Conservation (phyloP, 92 coral and sea anemone genomes). For the Porites divaricata region DNA sequence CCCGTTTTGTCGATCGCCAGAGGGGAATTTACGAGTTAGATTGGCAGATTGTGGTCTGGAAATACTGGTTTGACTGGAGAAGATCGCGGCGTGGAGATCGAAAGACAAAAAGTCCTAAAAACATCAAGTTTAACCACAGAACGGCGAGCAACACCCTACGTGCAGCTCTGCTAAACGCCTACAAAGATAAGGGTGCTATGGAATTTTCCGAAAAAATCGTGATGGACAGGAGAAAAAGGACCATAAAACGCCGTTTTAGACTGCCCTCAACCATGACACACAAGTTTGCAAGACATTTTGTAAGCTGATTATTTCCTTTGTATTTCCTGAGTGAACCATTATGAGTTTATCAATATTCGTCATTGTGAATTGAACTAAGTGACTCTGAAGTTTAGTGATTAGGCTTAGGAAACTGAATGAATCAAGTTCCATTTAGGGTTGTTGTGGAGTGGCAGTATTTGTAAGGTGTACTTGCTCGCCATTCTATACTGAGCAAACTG, state of each 20-base stretch:
- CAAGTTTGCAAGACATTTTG: not conserved
- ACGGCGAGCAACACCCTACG: constrained; percentile 22
- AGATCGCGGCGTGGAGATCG: not conserved
- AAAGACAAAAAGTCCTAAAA: not conserved
- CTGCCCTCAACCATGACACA: constrained; percentile 6
- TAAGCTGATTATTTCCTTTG: not conserved
- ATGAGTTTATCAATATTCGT: not conserved
- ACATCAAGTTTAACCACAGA: not conserved
- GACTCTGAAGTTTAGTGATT: too few relatives aligned
- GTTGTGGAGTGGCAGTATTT: too few relatives aligned
- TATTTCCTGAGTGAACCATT: too few relatives aligned
- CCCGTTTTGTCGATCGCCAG: not conserved
- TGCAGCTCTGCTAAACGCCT: constrained; percentile 10
- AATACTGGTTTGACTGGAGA: constrained; percentile 27
- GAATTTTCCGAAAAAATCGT: constrained; percentile 35
- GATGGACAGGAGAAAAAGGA: constrained; percentile 7
- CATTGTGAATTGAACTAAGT: not conserved
- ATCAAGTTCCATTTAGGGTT: too few relatives aligned
- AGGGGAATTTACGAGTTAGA: constrained; percentile 15
- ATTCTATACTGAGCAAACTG: too few relatives aligned
- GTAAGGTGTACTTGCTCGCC: too few relatives aligned
- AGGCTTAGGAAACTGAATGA: too few relatives aligned
- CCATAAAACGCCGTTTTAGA: constrained; percentile 18
- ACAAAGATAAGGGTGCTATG: constrained; percentile 24
- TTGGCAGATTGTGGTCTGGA: constrained; percentile 22